Conservation (phyloP, 2,113 vertebrate species). For the Notothenia coriiceps region DNA sequence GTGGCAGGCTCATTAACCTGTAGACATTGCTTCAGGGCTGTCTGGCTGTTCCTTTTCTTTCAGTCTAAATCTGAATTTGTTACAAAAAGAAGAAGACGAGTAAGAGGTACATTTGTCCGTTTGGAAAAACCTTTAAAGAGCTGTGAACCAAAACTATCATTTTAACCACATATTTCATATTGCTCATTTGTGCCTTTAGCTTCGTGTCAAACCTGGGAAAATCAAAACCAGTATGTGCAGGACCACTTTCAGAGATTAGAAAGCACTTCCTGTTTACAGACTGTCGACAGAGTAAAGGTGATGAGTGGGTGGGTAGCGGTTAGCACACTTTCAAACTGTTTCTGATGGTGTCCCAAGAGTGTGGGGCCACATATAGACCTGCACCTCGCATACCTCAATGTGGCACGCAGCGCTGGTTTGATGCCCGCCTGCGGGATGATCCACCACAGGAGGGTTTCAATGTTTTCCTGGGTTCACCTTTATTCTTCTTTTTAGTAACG, state of each 20-base stretch:
- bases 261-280: conserved; percentile 59
- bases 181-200: conserved; percentile 13
- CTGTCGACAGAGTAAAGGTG: conserved; percentile 9
- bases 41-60: conserved; percentile 39
- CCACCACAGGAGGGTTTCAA: conserved; percentile 41
- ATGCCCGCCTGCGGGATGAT: conserved; percentile 26
- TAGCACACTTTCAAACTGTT: conserved; percentile 23
- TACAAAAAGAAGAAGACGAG: conserved; percentile 10
- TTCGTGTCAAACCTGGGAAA: not conserved
- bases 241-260: conserved; percentile 25
- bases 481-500: not conserved
- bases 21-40: conserved; percentile 47
- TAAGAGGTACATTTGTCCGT: conserved; percentile 1
- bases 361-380: not conserved
- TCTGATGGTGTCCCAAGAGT: not conserved
- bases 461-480: not conserved
- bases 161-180: not conserved
- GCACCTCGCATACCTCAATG: not conserved
- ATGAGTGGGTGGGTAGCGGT: not conserved
- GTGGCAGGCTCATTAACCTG: conserved; percentile 46
- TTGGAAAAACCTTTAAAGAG: not conserved
- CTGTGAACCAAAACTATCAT: not conserved
- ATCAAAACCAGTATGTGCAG: not conserved
- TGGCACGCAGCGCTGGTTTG: not conserved
- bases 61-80: conserved; percentile 1